Evolutionary conservation across 1,140 invertebrate genomes (phyloP), one percentile per base, ranked within the genome.

Genomic region (Hyles vespertilio): DNA sequence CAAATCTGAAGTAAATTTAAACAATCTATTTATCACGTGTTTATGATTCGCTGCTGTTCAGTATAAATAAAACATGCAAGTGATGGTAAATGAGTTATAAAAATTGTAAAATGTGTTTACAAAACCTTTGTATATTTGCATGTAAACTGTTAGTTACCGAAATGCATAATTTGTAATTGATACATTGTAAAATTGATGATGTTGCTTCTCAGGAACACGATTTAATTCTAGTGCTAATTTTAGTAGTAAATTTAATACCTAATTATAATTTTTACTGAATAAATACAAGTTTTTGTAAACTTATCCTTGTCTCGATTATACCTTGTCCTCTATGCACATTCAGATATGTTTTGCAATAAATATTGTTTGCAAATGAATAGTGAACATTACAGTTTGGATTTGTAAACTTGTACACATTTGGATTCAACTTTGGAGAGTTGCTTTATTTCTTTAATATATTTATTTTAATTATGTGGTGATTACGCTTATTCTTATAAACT

Each of bases 251-350:
- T 74, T 72, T 69, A 76, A 76, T 64, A 70, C 60, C 63, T 77
- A 73, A 70, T 74, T 71, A 75, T 79, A 73, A 79, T 72, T 81
- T 81, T 79, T 72, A 75, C 59, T 76, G 67, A 76, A 80, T 79
- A 74, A 81, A 77, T 76, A 74, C 65, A 69, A 77, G 65, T 74
- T 59, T 77, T 75, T 77, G 61, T 74, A 73, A 70, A 69, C 61
- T 68, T 73, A 70, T 71, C 50, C 70, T 74, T 80, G 74, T 78
- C 77, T 80, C 58, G 63, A 69, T 67, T 74, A 59, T 62, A 74
- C 68, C 69, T 74, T 72, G 71, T 70, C 36, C 71, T 69, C 60
- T 58, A 48, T 58, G 60, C 68, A 74, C 67, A 53, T 63, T 58
- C 66, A 51, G 58, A 71, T 65, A 5, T n/a, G 5, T 10, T 40